Percentiles rank a stretch among this genome's conserved stretches.
phyloP scores from a whole-genome alignment of 2,797 vertebrate genomes.

The Toxotes lorentzi region DNA sequence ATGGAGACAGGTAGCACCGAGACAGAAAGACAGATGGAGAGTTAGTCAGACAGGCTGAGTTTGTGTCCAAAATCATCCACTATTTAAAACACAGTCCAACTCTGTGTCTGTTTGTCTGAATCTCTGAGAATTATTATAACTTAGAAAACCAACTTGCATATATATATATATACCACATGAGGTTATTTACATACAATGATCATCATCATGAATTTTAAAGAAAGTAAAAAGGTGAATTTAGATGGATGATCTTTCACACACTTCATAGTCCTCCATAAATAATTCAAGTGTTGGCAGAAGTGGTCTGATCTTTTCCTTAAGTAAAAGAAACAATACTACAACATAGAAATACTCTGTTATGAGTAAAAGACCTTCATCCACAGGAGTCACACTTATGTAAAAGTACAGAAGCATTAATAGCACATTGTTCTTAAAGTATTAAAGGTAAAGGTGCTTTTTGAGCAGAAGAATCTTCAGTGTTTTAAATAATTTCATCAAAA shows the following conservation, averaged over 20 bases:
- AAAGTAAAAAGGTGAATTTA: too few species aligned
- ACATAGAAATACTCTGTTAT: too few species aligned
- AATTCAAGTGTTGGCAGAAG: too few species aligned
- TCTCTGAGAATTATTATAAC: background rate
- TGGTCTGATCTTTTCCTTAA: background rate
- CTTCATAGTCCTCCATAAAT: too few species aligned
- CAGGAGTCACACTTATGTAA: too few species aligned
- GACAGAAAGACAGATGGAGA: background rate
- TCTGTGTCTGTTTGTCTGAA: background rate
- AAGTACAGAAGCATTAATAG: too few species aligned
- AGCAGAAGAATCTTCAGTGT: too few species aligned
- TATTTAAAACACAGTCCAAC: background rate
- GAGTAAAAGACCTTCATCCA: too few species aligned
- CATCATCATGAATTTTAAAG: background rate
- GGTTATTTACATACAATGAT: background rate
- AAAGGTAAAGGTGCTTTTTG: too few species aligned
- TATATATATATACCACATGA: background rate
- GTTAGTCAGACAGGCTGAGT: background rate
- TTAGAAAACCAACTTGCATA: background rate
- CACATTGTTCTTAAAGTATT: too few species aligned
- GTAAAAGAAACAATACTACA: background rate
- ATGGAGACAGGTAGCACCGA: background rate
- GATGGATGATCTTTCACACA: too few species aligned
- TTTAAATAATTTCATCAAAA: too few species aligned
- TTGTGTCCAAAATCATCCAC: conserved; percentile 4